Conservation (phyloP, 2,888 invertebrate species). For the Drosophila stalkeri region DNA sequence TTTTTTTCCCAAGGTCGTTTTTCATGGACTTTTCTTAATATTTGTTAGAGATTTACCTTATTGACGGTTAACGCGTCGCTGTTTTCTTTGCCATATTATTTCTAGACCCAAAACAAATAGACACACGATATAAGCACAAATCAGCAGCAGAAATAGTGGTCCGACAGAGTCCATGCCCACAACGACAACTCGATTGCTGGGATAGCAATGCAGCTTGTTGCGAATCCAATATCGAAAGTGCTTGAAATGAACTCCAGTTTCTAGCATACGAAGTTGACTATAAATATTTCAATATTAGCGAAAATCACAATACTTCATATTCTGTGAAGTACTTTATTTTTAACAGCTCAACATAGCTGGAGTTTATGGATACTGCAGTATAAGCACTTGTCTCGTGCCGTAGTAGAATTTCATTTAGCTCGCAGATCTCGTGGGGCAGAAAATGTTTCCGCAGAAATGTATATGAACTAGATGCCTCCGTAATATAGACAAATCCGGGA, state of each 20-base stretch:
- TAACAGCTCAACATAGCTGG: slow-evolving; percentile 78
- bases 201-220: slow-evolving; percentile 76
- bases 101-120: slow-evolving; percentile 74
- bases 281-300: not conserved
- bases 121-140: slow-evolving; percentile 62
- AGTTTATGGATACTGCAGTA: slow-evolving; percentile 66
- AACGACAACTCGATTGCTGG: slow-evolving; percentile 70
- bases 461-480: slow-evolving; percentile 76
- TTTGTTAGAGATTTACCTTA: not conserved
- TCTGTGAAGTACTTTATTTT: slow-evolving; percentile 42
- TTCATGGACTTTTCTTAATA: not conserved
- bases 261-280: slow-evolving; percentile 77
- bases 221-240: slow-evolving; percentile 75
- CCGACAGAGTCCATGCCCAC: slow-evolving; percentile 83
- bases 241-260: slow-evolving; percentile 78
- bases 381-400: slow-evolving; percentile 65
- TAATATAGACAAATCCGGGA: slow-evolving; percentile 80
- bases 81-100: slow-evolving; percentile 57
- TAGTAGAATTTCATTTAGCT: slow-evolving; percentile 81
- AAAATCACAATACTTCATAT: not conserved
- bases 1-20: not conserved
- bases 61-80: slow-evolving; percentile 1
- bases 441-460: slow-evolving; percentile 73
- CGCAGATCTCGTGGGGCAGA: slow-evolving; percentile 83
- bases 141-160: slow-evolving; percentile 79